Base-by-base conservation (phyloP, 2,113 vertebrate genomes). In the Gambusia holbrooki region DNA sequence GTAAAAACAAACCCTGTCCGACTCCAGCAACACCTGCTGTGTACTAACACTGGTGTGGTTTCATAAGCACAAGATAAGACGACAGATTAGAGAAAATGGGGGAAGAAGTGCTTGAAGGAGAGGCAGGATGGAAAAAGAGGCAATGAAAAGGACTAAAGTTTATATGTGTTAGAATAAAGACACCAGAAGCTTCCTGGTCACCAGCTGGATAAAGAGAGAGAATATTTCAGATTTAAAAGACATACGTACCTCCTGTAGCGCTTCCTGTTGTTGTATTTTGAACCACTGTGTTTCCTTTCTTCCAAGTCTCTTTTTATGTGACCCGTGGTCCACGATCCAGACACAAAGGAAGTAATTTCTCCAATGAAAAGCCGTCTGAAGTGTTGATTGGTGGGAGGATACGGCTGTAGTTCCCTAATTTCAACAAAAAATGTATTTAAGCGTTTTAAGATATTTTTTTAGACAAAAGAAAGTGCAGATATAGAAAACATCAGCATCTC, bases 311-410 rank as follows among this genome's bases (percentile, higher is more conserved):
- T 75, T 14, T 15, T 33, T 83, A 71, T 61, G 72, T 83, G 14
- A 84, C 79, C 71, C 2, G 5, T 22, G 4, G 5, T 48, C 5
- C 2, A 69, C 54, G 74, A 69, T 66, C 58, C 51, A 68, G 68
- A 40, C 73, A 84, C 13, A 63, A n/a, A 84, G 73, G 71, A 88
- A 45, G 66, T 35, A 11, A 76, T 64, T 48, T 29, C 60, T 76
- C 3, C 7, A 4, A 40, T 7, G 42, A 83, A 69, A 69, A 54
- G 48, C 15, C 48, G 17, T 22, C 17, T 54, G 2, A 25, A 19
- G 48, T 51, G 48, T 22, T 22, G 6, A 25, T 9, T 54, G 17
- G 6, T 54, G 6, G 48, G 17, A 54, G 48, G 48, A 54, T 15
- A 15, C 40, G 15, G 14, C 13, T 15, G 40, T 42, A 1, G 40